Conservation (phyloP, 2,888 invertebrate species). For the Erynnis tages region DNA sequence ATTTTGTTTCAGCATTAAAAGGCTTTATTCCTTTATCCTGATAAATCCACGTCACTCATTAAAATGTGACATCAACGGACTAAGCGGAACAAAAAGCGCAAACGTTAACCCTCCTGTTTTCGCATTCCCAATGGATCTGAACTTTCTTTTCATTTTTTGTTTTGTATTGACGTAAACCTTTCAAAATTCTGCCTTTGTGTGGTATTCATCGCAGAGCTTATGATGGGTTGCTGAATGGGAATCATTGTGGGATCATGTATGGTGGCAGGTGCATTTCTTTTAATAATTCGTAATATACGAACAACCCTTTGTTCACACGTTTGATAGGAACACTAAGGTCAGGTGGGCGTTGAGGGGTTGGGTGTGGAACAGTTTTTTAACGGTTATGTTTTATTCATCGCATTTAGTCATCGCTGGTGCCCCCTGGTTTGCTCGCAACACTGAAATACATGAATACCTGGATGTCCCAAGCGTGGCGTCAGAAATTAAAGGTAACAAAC, state of each 20-base stretch:
- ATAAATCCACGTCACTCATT: no score
- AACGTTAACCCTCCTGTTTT: not conserved
- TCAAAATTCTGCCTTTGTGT: conserved; percentile 21
- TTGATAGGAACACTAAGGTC: no score
- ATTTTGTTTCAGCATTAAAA: no score
- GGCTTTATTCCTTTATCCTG: no score
- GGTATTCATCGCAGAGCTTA: conserved; percentile 15
- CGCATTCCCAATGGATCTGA: conserved; percentile 4
- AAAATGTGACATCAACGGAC: no score
- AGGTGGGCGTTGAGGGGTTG: not conserved
- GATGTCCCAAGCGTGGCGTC: no score
- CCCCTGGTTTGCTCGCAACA: no score
- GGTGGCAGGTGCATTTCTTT: conserved; percentile 23
- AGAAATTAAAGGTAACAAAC: no score
- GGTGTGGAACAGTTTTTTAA: not conserved
- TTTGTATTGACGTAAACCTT: conserved; percentile 15
- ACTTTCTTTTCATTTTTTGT: not conserved
- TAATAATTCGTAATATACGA: conserved; percentile 3
- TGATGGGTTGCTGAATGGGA: conserved; percentile 18
- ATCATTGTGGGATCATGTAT: conserved; percentile 19
- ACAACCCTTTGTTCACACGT: conserved; percentile 2
- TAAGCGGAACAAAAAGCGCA: not conserved
- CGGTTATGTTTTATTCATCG: no score
- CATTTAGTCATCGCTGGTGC: no score
- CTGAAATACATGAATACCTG: no score